phyloP scores from a whole-genome alignment of 2,888 invertebrate species.

The Sphinx pinastri region DNA sequence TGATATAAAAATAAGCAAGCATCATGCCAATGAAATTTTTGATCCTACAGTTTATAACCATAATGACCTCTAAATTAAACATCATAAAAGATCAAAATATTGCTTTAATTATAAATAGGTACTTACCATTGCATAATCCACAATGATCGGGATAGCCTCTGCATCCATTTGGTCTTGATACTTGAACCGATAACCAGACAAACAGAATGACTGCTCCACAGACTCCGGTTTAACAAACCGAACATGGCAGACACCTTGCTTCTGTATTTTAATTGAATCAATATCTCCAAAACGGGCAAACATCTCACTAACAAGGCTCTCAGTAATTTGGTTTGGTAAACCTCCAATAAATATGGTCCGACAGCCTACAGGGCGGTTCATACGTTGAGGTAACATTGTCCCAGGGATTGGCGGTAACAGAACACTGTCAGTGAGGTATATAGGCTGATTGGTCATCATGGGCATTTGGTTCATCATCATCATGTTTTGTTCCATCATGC shows the following conservation, averaged over 20 bases:
- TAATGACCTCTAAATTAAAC: not conserved
- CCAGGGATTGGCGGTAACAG: constrained; percentile 94
- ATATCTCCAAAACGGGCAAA: constrained; percentile 88
- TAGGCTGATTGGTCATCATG: constrained; percentile 50
- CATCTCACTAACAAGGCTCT: constrained; percentile 92
- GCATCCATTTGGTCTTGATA: constrained; percentile 88
- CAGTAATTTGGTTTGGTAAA: constrained; percentile 92
- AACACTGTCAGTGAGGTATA: constrained; percentile 88
- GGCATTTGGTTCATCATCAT: constrained; percentile 68
- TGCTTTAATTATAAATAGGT: not conserved
- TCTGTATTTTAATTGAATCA: constrained; percentile 87
- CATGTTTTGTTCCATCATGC: constrained; percentile 84
- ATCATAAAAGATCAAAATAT: not conserved
- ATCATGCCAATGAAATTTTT: no score
- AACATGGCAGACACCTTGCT: constrained; percentile 96
- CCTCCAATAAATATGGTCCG: constrained; percentile 96
- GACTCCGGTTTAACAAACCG: constrained; percentile 91
- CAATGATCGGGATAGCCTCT: constrained; percentile 90
- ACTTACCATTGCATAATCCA: constrained; percentile 91
- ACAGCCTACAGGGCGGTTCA: constrained; percentile 94
- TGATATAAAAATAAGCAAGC: no score
- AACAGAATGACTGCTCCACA: constrained; percentile 92
- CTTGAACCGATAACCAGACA: constrained; percentile 91
- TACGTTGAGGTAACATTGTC: constrained; percentile 89
- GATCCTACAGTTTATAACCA: not conserved